phyloP scores from a whole-genome alignment of 2,113 vertebrate genomes.

The rat (Rattus norvegicus) region GRCr8 NC_086031.1:41905501-41906000 shows the following conservation, averaged over 20 bases:
- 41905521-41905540: background rate
- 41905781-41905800: background rate
- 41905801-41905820: background rate
- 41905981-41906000: background rate
- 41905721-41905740: background rate
- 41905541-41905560: background rate
- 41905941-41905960: no score
- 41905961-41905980: background rate
- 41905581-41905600: background rate
- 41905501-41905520: background rate
- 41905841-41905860: background rate
- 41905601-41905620: background rate
- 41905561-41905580: background rate
- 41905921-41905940: background rate
- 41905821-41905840: background rate
- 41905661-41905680: background rate
- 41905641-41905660: background rate
- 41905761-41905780: background rate
- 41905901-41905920: no score
- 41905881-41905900: background rate
- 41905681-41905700: background rate
- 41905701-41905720: background rate
- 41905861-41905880: background rate
- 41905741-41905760: background rate
- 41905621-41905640: background rate